Conservation (phyloP, 2,888 invertebrate genomes). For the Patella depressa region DNA sequence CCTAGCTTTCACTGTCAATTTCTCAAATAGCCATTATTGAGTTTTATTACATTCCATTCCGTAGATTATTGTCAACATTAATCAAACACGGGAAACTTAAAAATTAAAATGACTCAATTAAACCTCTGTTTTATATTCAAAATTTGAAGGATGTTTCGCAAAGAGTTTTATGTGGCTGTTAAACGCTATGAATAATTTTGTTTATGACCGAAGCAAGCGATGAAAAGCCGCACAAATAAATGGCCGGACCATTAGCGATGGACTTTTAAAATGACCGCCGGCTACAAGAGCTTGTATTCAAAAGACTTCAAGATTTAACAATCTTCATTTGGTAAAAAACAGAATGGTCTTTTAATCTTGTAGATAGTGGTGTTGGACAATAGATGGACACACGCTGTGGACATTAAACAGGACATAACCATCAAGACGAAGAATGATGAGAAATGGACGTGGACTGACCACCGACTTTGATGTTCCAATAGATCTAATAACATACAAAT, state of each 20-base stretch:
- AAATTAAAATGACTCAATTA: slow-evolving; percentile 2
- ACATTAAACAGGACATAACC: not conserved
- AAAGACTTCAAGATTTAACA: slow-evolving; percentile 5
- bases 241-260: not conserved
- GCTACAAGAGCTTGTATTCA: not conserved
- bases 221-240: too few species aligned
- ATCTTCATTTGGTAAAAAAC: slow-evolving; percentile 1
- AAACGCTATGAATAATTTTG: not conserved
- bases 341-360: slow-evolving; percentile 12
- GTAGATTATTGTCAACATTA: not conserved
- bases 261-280: not conserved
- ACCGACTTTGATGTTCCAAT: not conserved
- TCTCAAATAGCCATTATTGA: slow-evolving; percentile 6
- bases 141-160: slow-evolving; percentile 3
- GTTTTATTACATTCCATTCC: slow-evolving; percentile 4
- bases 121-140: not conserved
- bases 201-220: too few species aligned
- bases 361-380: not conserved
- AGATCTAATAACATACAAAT: slow-evolving; percentile 4
- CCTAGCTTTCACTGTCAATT: slow-evolving; percentile 1
- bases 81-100: not conserved
- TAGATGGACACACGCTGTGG: slow-evolving; percentile 9
- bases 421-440: not conserved
- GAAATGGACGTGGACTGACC: not conserved
- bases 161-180: slow-evolving; percentile 3